Conservation (phyloP, 1,140 invertebrate genomes). For the Leptinotarsa undecemlineata region DNA sequence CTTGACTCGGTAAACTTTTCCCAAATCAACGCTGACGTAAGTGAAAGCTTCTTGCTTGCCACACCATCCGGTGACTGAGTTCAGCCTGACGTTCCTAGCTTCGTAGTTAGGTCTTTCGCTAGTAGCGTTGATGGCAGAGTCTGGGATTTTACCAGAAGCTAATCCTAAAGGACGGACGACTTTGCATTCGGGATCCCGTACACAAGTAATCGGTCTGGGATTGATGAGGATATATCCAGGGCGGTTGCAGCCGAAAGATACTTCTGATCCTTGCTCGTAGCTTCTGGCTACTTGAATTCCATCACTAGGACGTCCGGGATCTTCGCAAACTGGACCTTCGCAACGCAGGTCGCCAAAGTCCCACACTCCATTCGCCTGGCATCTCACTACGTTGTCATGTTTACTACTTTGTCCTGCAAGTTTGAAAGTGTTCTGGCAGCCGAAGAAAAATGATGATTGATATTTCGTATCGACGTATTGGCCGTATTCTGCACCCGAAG, state of each 20-base stretch:
- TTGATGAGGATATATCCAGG: conserved; percentile 93
- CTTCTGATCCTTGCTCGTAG: conserved; percentile 91
- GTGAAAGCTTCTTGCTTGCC: conserved; percentile 93
- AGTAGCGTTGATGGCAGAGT: conserved; percentile 94
- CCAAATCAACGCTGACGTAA: conserved; percentile 92
- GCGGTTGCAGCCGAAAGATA: conserved; percentile 85
- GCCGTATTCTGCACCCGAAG: conserved; percentile 91
- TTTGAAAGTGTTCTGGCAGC: conserved; percentile 94
- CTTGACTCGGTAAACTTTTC: conserved; percentile 87
- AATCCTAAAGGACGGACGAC: conserved; percentile 90
- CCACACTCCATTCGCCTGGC: conserved; percentile 91
- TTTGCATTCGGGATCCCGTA: conserved; percentile 90
- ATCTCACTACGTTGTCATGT: conserved; percentile 89
- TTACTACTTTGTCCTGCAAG: conserved; percentile 88
- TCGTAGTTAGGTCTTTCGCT: conserved; percentile 91
- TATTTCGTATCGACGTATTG: conserved; percentile 85
- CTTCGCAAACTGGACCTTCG: conserved; percentile 93
- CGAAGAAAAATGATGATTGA: conserved; percentile 93
- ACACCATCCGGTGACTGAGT: conserved; percentile 94
- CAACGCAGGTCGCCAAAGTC: conserved; percentile 95
- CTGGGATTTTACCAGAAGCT: conserved; percentile 88
- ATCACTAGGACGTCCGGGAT: conserved; percentile 91
- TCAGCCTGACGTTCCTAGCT: conserved; percentile 85
- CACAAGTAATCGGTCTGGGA: conserved; percentile 85
- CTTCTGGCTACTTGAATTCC: conserved; percentile 86